Evolutionary conservation across 2,797 vertebrate genomes (phyloP).

Genomic region (Aotus griseimembra): DNA sequence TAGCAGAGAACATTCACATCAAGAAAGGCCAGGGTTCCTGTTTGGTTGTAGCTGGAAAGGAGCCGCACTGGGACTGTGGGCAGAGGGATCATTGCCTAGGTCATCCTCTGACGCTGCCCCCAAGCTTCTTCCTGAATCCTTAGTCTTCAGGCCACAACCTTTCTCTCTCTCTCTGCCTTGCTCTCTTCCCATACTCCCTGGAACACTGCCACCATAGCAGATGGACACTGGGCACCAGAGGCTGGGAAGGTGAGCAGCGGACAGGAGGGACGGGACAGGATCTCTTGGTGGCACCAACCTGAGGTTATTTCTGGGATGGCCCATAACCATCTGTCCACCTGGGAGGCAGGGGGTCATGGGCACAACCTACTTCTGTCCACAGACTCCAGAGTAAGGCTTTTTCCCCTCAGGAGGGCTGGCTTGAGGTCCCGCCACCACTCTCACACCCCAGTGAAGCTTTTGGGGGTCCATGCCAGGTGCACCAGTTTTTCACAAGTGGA

Average conservation of each 20-base stretch:
- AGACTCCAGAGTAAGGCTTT: not conserved
- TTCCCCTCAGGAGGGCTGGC: not conserved
- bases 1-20: not conserved
- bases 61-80: not conserved
- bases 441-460: not conserved
- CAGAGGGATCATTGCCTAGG: not conserved
- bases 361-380: not conserved
- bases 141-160: not conserved
- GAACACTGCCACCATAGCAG: not conserved
- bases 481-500: not conserved
- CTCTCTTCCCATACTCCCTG: not conserved
- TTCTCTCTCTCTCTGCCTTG: not conserved
- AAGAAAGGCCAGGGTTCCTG: not conserved
- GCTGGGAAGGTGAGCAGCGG: not conserved
- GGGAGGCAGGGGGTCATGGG: not conserved
- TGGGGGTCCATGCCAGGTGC: not conserved
- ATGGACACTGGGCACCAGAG: not conserved
- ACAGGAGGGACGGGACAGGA: not conserved
- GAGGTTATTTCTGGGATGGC: not conserved
- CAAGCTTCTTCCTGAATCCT: not conserved
- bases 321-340: not conserved
- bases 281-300: not conserved
- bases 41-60: not conserved
- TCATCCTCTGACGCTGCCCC: not conserved
- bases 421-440: not conserved